Conservation (phyloP, 2,113 vertebrate species). For the Microcebus griseorufus region DNA sequence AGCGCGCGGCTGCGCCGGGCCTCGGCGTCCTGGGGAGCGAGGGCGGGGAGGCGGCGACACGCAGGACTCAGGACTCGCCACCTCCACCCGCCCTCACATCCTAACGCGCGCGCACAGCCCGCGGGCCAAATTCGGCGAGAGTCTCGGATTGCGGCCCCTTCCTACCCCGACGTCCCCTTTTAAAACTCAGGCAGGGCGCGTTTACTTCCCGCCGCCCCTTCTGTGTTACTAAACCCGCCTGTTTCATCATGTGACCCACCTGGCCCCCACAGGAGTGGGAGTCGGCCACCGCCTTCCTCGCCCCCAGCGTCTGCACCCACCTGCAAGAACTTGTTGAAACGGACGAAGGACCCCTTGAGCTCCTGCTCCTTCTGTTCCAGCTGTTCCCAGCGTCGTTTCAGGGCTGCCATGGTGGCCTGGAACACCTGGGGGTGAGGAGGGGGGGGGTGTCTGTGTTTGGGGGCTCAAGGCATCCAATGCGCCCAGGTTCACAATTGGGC, state of each 20-base stretch:
- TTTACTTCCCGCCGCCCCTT: background rate
- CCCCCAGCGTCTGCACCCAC: constrained; percentile 69
- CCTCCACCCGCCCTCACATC: background rate
- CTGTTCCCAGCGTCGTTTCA: constrained; percentile 76
- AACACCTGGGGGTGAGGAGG: constrained; percentile 77
- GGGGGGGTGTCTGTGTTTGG: rapidly evolving
- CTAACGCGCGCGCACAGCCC: rapidly evolving
- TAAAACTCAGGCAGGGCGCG: background rate
- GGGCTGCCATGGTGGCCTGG: constrained; percentile 68
- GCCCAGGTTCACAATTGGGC: background rate
- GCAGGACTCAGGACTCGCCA: background rate
- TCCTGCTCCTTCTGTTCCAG: constrained; percentile 76
- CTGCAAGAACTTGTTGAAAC: constrained; percentile 85
- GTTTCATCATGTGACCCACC: background rate
- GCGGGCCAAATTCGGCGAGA: background rate
- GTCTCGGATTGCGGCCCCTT: background rate
- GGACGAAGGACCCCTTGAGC: constrained; percentile 67
- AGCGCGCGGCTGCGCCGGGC: constrained; percentile 67
- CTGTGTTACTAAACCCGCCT: background rate
- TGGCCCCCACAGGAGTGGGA: background rate
- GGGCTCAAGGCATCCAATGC: rapidly evolving
- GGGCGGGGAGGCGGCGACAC: background rate
- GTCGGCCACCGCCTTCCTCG: background rate
- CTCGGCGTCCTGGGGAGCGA: constrained; percentile 80
- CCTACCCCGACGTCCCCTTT: background rate